Evolutionary conservation across 2,797 vertebrate genomes (phyloP).

Genomic region (Microctenopoma stevenorrisi): DNA sequence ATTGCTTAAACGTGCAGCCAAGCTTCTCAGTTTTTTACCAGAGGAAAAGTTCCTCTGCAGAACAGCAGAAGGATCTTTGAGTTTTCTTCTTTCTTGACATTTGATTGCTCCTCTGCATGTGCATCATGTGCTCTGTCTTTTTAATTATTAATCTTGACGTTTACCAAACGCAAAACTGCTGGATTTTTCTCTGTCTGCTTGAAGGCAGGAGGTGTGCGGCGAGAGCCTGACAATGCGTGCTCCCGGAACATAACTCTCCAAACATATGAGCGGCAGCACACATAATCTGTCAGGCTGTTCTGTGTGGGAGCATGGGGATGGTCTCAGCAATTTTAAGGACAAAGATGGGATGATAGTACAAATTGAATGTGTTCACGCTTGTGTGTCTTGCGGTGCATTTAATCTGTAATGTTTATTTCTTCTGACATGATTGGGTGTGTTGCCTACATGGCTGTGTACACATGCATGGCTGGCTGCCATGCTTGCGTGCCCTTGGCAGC

Average conservation of each 20-base stretch:
- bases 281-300: slow-evolving; percentile 47
- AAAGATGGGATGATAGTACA: slow-evolving; percentile 11
- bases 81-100: neutral
- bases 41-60: slow-evolving; percentile 21
- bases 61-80: slow-evolving; percentile 9
- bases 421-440: slow-evolving; percentile 7
- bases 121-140: neutral
- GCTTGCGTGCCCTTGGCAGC: slow-evolving; percentile 15
- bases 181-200: slow-evolving; percentile 14
- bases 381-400: slow-evolving; percentile 1
- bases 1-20: neutral
- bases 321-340: slow-evolving; percentile 3
- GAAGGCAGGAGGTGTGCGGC: slow-evolving; percentile 39
- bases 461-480: slow-evolving; percentile 15
- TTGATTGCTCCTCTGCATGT: slow-evolving; percentile 18
- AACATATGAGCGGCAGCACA: slow-evolving; percentile 52
- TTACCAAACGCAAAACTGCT: slow-evolving; percentile 52
- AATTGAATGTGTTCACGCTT: slow-evolving; percentile 6
- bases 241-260: slow-evolving; percentile 42
- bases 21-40: neutral
- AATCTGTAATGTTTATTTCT: neutral
- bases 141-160: slow-evolving; percentile 34
- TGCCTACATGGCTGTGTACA: slow-evolving; percentile 23
- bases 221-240: slow-evolving; percentile 38
- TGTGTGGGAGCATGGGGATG: neutral